These are phyloP conservation scores for Lysiphlebus fabarum DNA, from an alignment of 1,140 invertebrate species.

Conservation along the genomic window DNA sequence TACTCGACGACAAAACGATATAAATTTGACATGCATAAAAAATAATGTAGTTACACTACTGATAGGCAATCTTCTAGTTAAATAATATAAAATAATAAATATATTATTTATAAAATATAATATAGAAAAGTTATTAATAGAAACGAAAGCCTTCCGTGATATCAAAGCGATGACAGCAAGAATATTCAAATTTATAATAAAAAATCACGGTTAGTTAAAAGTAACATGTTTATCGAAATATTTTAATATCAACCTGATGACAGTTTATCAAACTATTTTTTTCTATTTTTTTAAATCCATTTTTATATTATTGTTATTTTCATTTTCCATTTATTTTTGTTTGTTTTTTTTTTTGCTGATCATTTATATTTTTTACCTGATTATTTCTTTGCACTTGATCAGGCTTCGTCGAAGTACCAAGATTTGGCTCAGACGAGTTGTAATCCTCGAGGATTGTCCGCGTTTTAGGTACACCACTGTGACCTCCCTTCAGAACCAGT, in stretches of 20 bases:
- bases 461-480: constrained; percentile 51
- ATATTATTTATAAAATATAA: constrained; percentile 14
- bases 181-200: not conserved
- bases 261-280: constrained; percentile 5
- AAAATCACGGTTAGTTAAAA: constrained; percentile 5
- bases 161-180: constrained; percentile 25
- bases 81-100: constrained; percentile 5
- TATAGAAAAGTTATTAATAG: not conserved
- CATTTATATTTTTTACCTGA: constrained; percentile 47
- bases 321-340: constrained; percentile 21
- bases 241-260: constrained; percentile 3
- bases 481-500: constrained; percentile 54
- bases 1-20: constrained; percentile 21
- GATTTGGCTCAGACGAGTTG: constrained; percentile 46
- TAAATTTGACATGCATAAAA: constrained; percentile 22
- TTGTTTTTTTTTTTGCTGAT: constrained; percentile 15
- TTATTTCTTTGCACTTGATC: constrained; percentile 49
- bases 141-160: constrained; percentile 21
- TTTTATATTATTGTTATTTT: constrained; percentile 14
- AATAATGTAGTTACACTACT: constrained; percentile 25
- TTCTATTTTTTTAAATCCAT: not conserved
- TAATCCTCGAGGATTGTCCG: constrained; percentile 54
- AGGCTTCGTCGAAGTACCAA: constrained; percentile 46
- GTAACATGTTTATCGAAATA: not conserved
- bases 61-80: constrained; percentile 24